Base-by-base conservation (phyloP, 2,113 vertebrate genomes). In the Pelodiscus sinensis region DNA sequence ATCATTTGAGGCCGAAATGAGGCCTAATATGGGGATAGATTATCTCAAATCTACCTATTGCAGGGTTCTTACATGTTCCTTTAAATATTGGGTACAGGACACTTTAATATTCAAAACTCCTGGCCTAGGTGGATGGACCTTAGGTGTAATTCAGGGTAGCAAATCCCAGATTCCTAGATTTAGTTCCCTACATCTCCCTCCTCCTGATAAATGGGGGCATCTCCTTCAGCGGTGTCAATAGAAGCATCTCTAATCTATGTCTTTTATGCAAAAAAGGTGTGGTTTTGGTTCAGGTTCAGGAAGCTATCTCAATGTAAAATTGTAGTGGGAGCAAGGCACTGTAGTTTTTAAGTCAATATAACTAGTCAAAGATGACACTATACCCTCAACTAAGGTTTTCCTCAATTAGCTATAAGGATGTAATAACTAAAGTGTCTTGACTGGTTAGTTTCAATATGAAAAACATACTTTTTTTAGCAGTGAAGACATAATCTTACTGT, bases 281-380 rank as follows among this genome's bases (percentile, higher is more conserved):
- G 2, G 9, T 4, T 3, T 5, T 77, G 10, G 84, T 73, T 44
- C 18, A 4, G 12, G 22, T 35, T 0, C 2, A 0, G 3, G 3
- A 21, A 6, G 1, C 38, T 85, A 4, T 2, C 11, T 1, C 21
- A 3, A 19, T 1, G 11, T 18, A 15, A 81, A 88, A 54, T 13
- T 8, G 56, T 19, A 50, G 11, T 9, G 19, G 1, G 50, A 85
- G 90, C 44, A 50, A 77, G 24, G 21, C 38, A 44, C 31, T 71
- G 38, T 44, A 4, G 22, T 14, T 77, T 50, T 77, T 25, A 44
- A 18, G 65, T 71, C 65, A 21, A 19, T 68, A 24, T 13, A 75
- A 38, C 21, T 75, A 44, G 21, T 24, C 71, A 77, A 50, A 44
- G 73, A 50, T 10, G 8, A 25, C 35, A 22, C 21, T 44, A 50